These are phyloP conservation scores for Cotesia typhae DNA, from an alignment of 1,140 invertebrate genomes.

Conservation along the genomic window DNA sequence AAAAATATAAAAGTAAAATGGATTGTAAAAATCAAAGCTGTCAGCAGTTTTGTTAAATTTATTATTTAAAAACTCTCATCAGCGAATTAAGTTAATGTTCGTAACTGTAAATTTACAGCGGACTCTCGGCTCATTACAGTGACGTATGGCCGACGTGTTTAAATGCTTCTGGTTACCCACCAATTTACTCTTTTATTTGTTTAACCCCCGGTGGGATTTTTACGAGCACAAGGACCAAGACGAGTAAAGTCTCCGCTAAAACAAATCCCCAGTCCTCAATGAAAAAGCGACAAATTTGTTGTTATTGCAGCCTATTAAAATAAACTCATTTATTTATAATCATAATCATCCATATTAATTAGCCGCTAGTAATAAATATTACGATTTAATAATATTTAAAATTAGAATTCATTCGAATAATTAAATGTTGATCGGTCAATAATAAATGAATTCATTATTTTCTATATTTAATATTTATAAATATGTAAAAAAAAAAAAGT, in stretches of 20 bases:
- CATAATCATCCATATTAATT: conserved; percentile 9
- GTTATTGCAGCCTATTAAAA: not conserved
- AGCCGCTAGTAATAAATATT: not conserved
- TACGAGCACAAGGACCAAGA: not conserved
- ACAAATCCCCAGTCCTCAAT: not conserved
- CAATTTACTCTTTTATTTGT: not conserved
- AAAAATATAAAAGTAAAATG: no score
- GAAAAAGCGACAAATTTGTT: conserved; percentile 15
- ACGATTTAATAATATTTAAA: not conserved
- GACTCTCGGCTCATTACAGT: conserved; percentile 46
- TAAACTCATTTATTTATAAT: not conserved
- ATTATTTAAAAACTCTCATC: not conserved
- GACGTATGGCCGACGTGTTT: conserved; percentile 46
- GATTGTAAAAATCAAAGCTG: no score
- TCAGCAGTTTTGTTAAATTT: no score
- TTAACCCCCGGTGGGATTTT: conserved; percentile 31
- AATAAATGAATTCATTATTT: not conserved
- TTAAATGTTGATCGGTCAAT: not conserved
- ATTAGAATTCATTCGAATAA: not conserved
- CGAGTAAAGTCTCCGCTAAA: not conserved
- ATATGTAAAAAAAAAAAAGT: not conserved
- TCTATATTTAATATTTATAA: not conserved
- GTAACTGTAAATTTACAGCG: conserved; percentile 16
- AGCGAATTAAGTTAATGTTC: conserved; percentile 22
- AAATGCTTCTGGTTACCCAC: conserved; percentile 22